phyloP scores from a whole-genome alignment of 2,113 vertebrate genomes.

The Caranx ignobilis region DNA sequence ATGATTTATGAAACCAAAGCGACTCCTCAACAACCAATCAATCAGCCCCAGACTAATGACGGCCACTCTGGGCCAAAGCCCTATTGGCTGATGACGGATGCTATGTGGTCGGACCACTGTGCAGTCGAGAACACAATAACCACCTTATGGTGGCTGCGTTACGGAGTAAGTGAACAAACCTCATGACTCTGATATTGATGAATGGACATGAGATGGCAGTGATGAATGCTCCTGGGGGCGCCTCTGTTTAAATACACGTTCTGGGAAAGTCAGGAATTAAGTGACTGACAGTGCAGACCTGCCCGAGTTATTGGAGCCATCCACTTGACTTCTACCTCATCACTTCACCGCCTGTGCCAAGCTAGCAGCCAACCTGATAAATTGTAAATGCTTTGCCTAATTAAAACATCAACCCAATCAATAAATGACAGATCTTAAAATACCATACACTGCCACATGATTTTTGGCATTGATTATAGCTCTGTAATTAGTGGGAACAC shows the following conservation, averaged over 20 bases:
- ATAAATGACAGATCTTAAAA: conserved; percentile 43
- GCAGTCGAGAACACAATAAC: conserved; percentile 60
- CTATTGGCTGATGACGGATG: conserved; percentile 71
- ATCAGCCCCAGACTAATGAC: conserved; percentile 70
- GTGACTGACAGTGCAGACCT: conserved; percentile 48
- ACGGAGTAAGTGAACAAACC: conserved; percentile 47
- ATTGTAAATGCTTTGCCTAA: conserved; percentile 50
- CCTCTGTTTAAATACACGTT: conserved; percentile 67
- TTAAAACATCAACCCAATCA: conserved; percentile 59
- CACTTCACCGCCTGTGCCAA: conserved; percentile 33
- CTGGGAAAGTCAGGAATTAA: conserved; percentile 58
- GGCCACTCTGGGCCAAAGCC: conserved; percentile 56
- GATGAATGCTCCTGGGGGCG: conserved; percentile 56
- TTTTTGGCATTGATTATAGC: conserved; percentile 38
- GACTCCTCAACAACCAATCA: conserved; percentile 69
- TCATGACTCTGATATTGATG: conserved; percentile 57
- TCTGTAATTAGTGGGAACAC: conserved; percentile 42
- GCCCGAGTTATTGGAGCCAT: conserved; percentile 48
- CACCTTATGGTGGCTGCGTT: conserved; percentile 42
- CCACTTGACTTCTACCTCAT: conserved; percentile 46
- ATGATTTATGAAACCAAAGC: conserved; percentile 71
- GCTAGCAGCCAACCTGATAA: conserved; percentile 25
- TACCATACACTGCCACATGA: conserved; percentile 19
- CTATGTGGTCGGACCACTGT: conserved; percentile 29
- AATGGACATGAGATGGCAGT: conserved; percentile 48